A percentile compares a stretch with the other conserved stretches of the same genome.
These are phyloP conservation scores for Sceloporus undulatus DNA, from an alignment of 2,113 vertebrate genomes.

Conservation along the genomic window DNA sequence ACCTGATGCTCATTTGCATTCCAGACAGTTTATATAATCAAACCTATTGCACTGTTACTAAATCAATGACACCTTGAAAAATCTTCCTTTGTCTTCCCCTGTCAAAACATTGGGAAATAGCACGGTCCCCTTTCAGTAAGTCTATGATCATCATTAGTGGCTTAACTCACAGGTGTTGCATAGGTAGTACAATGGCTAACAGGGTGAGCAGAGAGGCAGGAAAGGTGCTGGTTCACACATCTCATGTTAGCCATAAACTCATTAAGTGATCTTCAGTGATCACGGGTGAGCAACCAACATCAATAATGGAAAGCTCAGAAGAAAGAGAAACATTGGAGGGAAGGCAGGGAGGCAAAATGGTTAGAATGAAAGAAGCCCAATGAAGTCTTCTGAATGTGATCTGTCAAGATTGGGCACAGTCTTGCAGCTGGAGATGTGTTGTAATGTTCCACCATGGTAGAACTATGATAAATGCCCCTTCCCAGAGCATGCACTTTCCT, in stretches of 20 bases:
- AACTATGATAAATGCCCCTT: no score
- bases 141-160: no score
- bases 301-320: no score
- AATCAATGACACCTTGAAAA: background rate
- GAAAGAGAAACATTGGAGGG: no score
- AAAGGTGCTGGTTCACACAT: background rate
- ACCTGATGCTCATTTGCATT: background rate
- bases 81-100: background rate
- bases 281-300: background rate
- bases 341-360: no score
- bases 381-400: no score
- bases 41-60: background rate
- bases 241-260: background rate
- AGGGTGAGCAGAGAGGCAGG: no score
- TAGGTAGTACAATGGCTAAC: background rate
- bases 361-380: no score
- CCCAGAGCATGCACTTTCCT: no score
- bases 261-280: background rate
- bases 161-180: background rate
- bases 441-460: no score
- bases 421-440: no score
- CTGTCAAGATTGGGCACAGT: no score
- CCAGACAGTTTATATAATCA: background rate
- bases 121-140: background rate
- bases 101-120: background rate